These are phyloP conservation scores for Gopherus evgoodei DNA, from an alignment of 2,113 vertebrate species.

Conservation along the genomic window DNA sequence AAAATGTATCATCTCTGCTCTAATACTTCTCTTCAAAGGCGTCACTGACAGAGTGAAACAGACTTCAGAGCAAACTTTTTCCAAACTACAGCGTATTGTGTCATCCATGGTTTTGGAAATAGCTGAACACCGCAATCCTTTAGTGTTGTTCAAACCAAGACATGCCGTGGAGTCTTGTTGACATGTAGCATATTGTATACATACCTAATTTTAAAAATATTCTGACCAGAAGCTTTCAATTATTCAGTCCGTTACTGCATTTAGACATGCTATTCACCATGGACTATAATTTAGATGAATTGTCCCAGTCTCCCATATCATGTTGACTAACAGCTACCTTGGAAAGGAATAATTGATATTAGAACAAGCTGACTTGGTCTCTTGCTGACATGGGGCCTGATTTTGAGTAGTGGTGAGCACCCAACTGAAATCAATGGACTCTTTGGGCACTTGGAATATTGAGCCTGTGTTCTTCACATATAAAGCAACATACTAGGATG, in stretches of 20 bases:
- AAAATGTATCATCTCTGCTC: neutral
- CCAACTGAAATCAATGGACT: neutral
- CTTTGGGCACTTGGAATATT: neutral
- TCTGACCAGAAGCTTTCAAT: neutral
- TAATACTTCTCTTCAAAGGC: neutral
- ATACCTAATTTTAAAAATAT: neutral
- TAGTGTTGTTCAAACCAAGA: neutral
- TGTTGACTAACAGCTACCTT: neutral
- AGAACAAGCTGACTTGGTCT: neutral
- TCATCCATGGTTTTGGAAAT: neutral
- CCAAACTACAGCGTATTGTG: rapidly evolving
- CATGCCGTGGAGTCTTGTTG: neutral
- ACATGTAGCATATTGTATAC: neutral
- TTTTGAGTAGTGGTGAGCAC: neutral
- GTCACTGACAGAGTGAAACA: rapidly evolving
- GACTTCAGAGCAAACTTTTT: rapidly evolving
- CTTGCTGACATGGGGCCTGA: neutral
- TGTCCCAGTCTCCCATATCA: neutral
- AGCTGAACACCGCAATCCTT: neutral
- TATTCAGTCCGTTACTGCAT: rapidly evolving
- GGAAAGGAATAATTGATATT: neutral
- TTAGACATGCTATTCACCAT: neutral
- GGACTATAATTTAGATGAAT: neutral
- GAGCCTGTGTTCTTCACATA: neutral
- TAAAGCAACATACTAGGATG: neutral